Base-by-base conservation (phyloP, 1,140 invertebrate species). In the Aphis gossypii region DNA sequence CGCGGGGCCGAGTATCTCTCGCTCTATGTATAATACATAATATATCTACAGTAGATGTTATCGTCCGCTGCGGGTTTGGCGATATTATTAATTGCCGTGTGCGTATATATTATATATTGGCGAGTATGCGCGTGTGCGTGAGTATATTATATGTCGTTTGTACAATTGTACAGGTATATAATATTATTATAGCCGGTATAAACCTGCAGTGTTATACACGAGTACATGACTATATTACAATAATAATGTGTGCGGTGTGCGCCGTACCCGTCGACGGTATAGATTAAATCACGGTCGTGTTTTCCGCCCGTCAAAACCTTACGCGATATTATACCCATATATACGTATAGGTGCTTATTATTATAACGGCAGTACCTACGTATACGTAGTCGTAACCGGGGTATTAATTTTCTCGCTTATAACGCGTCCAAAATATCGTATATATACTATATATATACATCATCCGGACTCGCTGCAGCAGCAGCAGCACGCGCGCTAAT, bases 291-390 rank as follows among this genome's bases (percentile, higher is more conserved):
- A 3, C 60, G 60, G 30, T 76, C 60, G 60, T 76, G 60, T 76
- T 76, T 76, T 76, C 60, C 60, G 60, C 30, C 60, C 60, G 60
- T 76, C 60, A 76, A 76, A 76, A 76, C 60, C 60, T n/a, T n/a
- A 68, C 60, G 60, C 60, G 60, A 76, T 76, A 60, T 60, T 11
- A 60, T 56, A 60, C 21, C 21, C n/a, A n/a, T 56, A 60, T 30
- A 20, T 30, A 25, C n/a, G n/a, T 14, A 68, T 60, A 30, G 56
- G 56, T 60, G 18, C n/a, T n/a, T n/a, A 14, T 76, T n/a, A n/a
- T 18, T n/a, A n/a, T n/a, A n/a, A 76, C 14, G 30, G 30, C 60
- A 11, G 60, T 60, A n/a, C 11, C 2, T 5, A 18, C 1, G 56
- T 60, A n/a, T 76, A 76, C 60, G 60, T 30, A 51, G 60, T n/a